Base-by-base conservation (phyloP, 2,888 invertebrate species). In the Orthosia gothica region DNA sequence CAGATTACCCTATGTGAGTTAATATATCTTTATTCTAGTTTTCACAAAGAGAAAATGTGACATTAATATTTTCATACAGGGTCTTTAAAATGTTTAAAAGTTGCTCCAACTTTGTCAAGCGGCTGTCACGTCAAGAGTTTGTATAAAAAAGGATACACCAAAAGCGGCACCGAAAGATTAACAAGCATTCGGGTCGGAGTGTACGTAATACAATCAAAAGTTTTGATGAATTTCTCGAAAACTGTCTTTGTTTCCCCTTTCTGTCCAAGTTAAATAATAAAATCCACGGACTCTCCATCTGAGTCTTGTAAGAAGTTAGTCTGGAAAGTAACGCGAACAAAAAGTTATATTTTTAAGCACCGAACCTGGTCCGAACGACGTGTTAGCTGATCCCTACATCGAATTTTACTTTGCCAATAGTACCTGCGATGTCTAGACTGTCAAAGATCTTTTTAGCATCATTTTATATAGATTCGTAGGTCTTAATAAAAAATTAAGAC, bases 181-280 rank as follows among this genome's bases (percentile, higher is more conserved):
- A 93, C 91, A 94, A 93, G 91, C 92, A 91, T 92, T 90, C 90
- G 86, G 90, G 88, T 86, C 89, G 88, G 88, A 92, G 90, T 92
- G 89, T 93, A 94, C 93, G 94, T 94, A 94, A 95, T 95, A 94
- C 93, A 95, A 96, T 96, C 95, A 95, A 95, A 96, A 96, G 91
- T 96, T 96, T 95, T 95, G 94, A 96, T 95, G 95, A 95, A 96
- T 95, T 95, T 92, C 92, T 88, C 86, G 91, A 92, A 93, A 94
- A 95, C 92, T 94, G 94, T 93, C 94, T 94, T 94, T 95, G 95
- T 94, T 95, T 94, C 93, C 93, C 93, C 93, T 94, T 94, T 94
- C 92, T 91, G 92, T 92, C 90, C 90, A 92, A 94, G 92, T 94
- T 93, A 90, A 93, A 94, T 94, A 94, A 95, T 94, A 94, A 94